Conservation (phyloP, 37 sponge, comb jelly and placozoan species). For the Chondrosia reniformis region DNA sequence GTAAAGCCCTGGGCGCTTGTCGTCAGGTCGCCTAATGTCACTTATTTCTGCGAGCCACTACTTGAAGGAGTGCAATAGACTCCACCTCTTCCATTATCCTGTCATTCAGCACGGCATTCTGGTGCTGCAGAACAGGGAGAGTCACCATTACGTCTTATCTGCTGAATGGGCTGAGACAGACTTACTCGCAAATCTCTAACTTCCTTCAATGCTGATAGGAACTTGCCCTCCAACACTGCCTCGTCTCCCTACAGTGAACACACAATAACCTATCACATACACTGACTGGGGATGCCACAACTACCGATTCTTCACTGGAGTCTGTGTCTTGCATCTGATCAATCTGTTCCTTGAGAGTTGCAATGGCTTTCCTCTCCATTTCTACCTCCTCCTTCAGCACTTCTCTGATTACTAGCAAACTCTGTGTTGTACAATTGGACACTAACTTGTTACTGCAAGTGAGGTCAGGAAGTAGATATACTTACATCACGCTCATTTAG, state of each 20-base stretch:
- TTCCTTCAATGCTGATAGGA: conserved; percentile 49
- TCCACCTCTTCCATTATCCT: conserved; percentile 51
- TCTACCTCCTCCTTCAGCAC: conserved; percentile 12
- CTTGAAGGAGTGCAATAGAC: conserved; percentile 38
- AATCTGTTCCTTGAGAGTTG: conserved; percentile 5
- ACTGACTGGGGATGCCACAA: neutral
- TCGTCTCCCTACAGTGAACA: conserved; percentile 53
- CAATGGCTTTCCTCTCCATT: neutral
- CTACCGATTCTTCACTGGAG: conserved; percentile 11
- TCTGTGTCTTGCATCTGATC: neutral
- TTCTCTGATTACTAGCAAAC: conserved; percentile 4
- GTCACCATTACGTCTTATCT: neutral
- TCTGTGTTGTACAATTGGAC: neutral
- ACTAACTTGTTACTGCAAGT: neutral
- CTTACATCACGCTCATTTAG: conserved; percentile 1
- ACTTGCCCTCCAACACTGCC: conserved; percentile 50
- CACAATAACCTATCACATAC: neutral
- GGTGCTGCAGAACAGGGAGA: conserved; percentile 22
- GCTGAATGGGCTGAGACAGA: conserved; percentile 19
- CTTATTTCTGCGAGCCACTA: neutral
- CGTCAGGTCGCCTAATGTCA: no score
- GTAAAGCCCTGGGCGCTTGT: no score
- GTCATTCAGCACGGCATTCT: conserved; percentile 43
- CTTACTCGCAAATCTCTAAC: conserved; percentile 45
- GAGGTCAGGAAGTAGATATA: neutral